Conservation (phyloP, 2,797 vertebrate species). For the Podarcis siculus region DNA sequence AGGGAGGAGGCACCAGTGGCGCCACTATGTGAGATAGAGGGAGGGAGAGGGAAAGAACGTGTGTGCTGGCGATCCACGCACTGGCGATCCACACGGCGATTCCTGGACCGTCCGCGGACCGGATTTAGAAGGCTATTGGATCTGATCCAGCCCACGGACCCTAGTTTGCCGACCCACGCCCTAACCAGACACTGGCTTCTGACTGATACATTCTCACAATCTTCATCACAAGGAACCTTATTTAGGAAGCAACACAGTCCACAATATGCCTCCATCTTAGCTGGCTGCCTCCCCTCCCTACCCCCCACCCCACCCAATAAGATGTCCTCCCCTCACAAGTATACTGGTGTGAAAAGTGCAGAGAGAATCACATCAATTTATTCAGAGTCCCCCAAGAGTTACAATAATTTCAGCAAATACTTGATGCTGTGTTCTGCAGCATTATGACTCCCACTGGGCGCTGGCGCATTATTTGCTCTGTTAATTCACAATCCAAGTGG, state of each 20-base stretch:
- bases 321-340: conserved; percentile 1
- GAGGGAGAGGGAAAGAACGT: too few species aligned
- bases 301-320: background rate
- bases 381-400: conserved; percentile 50
- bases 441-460: conserved; percentile 58
- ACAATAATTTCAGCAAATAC: conserved; percentile 58
- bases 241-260: background rate
- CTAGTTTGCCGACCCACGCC: too few species aligned
- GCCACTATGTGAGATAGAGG: too few species aligned
- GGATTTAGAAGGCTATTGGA: too few species aligned
- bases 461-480: conserved; percentile 60
- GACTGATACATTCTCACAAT: background rate
- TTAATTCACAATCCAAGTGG: conserved; percentile 61
- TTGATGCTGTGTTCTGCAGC: conserved; percentile 53
- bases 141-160: too few species aligned
- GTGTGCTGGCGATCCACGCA: too few species aligned
- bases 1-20: too few species aligned
- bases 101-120: accelerated
- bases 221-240: background rate
- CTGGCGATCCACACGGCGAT: too few species aligned
- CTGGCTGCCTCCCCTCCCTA: background rate
- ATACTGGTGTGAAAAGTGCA: conserved; percentile 3
- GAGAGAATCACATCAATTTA: background rate
- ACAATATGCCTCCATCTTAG: background rate
- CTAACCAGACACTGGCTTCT: background rate